Percentiles rank a stretch among this genome's conserved stretches.
These are phyloP conservation scores for Gnathonemus longibarbis DNA, from an alignment of 2,113 vertebrate species.

Conservation along the genomic window DNA sequence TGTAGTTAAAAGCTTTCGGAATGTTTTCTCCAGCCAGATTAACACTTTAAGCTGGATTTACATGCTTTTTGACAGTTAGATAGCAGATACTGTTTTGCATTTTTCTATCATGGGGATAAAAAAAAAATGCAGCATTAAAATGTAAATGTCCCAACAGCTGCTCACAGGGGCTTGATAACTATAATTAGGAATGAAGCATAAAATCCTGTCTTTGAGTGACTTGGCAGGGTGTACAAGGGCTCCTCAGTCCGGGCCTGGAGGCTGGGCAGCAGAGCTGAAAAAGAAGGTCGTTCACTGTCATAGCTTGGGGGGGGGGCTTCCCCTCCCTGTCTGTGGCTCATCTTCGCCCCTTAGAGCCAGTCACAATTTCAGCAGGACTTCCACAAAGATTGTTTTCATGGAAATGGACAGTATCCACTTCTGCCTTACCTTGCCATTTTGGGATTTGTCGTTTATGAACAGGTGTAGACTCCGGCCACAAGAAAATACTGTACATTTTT, in stretches of 20 bases:
- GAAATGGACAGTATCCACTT: constrained; percentile 33
- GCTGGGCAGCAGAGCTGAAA: constrained; percentile 45
- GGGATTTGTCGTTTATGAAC: constrained; percentile 20
- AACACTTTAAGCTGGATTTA: constrained; percentile 4
- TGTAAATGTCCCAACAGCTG: constrained; percentile 44
- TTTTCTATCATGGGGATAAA: background rate
- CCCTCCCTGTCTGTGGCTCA: constrained; percentile 37
- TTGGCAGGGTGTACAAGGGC: constrained; percentile 51
- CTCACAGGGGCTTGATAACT: constrained; percentile 42
- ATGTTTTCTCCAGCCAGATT: background rate
- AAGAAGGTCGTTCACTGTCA: constrained; percentile 61
- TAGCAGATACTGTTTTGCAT: background rate
- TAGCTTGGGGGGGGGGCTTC: constrained; percentile 37
- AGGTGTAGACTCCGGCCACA: background rate
- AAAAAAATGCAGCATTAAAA: constrained; percentile 29
- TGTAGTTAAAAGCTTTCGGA: background rate
- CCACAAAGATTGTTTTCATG: constrained; percentile 38
- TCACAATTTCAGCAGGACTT: constrained; percentile 47
- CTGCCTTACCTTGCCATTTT: constrained; percentile 33
- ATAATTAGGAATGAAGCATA: constrained; percentile 58
- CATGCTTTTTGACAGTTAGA: background rate
- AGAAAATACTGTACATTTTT: background rate
- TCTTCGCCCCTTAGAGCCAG: constrained; percentile 38
- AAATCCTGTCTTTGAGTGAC: constrained; percentile 48
- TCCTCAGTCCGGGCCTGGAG: constrained; percentile 53